Percentiles rank a stretch among this genome's conserved stretches.
phyloP scores from a whole-genome alignment of 64 coral and sea anemone species.

The Actinia equina region DNA sequence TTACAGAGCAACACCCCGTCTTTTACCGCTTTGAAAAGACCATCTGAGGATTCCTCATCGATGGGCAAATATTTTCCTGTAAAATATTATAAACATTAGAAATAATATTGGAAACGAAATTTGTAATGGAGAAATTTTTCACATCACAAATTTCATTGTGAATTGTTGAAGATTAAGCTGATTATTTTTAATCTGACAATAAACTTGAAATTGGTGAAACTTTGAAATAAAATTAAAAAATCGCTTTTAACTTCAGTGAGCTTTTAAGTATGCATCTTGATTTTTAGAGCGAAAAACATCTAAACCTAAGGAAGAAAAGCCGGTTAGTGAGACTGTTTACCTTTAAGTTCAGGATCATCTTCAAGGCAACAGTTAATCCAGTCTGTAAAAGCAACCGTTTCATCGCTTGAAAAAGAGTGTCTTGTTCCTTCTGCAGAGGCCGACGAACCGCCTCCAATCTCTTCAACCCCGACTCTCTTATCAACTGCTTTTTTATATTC shows the following conservation, averaged over 20 bases:
- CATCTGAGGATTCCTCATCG: constrained; percentile 59
- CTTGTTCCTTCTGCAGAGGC: constrained; percentile 81
- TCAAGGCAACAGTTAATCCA: constrained; percentile 94
- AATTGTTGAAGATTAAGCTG: too few species aligned
- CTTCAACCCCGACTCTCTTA: constrained; percentile 60
- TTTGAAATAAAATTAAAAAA: too few species aligned
- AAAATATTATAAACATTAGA: neutral
- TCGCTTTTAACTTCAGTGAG: too few species aligned
- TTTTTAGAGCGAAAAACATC: too few species aligned
- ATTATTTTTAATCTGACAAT: too few species aligned
- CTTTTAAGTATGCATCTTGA: too few species aligned
- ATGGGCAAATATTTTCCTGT: constrained; percentile 83
- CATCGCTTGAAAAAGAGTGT: constrained; percentile 89
- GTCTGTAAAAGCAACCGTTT: constrained; percentile 78
- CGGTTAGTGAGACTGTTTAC: constrained; percentile 8
- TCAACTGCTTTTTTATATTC: constrained; percentile 77
- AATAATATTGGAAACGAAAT: neutral
- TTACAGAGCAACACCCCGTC: constrained; percentile 88
- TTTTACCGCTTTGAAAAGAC: constrained; percentile 83
- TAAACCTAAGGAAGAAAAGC: too few species aligned
- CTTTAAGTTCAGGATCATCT: constrained; percentile 65
- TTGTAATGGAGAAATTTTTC: neutral
- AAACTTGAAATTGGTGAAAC: too few species aligned
- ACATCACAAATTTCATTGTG: neutral
- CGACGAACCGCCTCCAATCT: constrained; percentile 42